Evolutionary conservation across 1,140 invertebrate species (phyloP).

Genomic region (Procambarus clarkii): DNA sequence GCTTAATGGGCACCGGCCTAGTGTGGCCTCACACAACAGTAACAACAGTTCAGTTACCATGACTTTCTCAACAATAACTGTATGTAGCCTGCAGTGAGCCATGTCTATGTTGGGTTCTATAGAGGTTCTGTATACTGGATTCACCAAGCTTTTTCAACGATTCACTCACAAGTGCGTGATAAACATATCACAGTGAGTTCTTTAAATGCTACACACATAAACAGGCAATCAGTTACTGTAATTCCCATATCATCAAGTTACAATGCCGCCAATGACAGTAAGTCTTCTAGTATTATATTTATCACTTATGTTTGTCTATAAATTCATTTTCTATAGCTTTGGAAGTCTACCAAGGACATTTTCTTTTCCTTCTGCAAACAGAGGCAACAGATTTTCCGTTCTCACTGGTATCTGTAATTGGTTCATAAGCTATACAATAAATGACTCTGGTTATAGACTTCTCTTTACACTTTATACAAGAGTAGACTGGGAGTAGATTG

Average conservation of each 20-base stretch:
- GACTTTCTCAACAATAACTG: conserved; percentile 45
- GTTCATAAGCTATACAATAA: conserved; percentile 72
- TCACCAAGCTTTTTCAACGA: conserved; percentile 35
- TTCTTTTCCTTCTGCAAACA: conserved; percentile 44
- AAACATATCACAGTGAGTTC: conserved; percentile 51
- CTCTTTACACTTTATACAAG: conserved; percentile 73
- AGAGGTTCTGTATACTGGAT: conserved; percentile 30
- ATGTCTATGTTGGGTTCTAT: conserved; percentile 34
- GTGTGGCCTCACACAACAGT: conserved; percentile 57
- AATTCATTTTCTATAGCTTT: conserved; percentile 59
- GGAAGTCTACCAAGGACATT: conserved; percentile 67
- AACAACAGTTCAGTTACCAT: conserved; percentile 53
- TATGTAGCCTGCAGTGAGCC: conserved; percentile 46
- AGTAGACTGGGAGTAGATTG: conserved; percentile 65
- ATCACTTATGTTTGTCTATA: conserved; percentile 59
- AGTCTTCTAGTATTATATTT: conserved; percentile 51
- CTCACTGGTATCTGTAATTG: conserved; percentile 61
- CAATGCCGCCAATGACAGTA: conserved; percentile 58
- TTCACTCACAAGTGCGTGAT: conserved; percentile 52
- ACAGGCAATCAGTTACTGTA: conserved; percentile 41
- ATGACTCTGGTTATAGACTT: conserved; percentile 72
- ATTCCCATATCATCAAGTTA: conserved; percentile 38
- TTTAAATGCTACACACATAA: conserved; percentile 50
- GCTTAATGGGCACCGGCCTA: conserved; percentile 52
- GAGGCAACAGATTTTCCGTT: conserved; percentile 54